Base-by-base conservation (phyloP, 2,888 invertebrate genomes). In the Anaspis maculata region DNA sequence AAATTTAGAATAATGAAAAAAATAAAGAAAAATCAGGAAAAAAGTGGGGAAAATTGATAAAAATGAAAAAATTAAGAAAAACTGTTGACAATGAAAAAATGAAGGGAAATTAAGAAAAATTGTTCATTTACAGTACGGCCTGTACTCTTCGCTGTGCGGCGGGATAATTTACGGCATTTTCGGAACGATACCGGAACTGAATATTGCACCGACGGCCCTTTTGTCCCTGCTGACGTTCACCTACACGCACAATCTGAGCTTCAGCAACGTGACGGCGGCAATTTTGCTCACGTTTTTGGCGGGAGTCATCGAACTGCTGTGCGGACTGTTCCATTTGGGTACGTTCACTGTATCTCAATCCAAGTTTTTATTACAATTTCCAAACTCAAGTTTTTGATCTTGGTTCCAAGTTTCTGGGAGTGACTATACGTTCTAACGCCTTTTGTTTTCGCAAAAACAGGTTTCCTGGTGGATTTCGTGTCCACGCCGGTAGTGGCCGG, bases 131-230 rank as follows among this genome's bases (percentile, higher is more conserved):
- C 73, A 88, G 81, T 87, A 82, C 67, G 88, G 88, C 1, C 68
- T 88, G n/a, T 88, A 88, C 66, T 82, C 85, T 1, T 81, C 85
- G 0, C 77, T 87, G 48, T 74, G 77, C 52, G 86, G 86, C 3
- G 81, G 83, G 37, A 77, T 86, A 50, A 71, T 86, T 10, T 88
- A 88, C 66, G 76, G 77, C 11, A 41, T 84, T n/a, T 74, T 87
- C 60, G 87, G 87, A 1, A 83, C 83, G 3, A 72, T 74, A 38
- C 73, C 76, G 3, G 78, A 79, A 59, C 70, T 80, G 42, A 79
- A 76, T 61, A 69, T 73, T 16, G 73, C 80, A 10, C 86, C 87
- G 2, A 85, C 86, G 0, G 84, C 88, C 11, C 70, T 87, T 19
- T 70, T 87, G 55, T 83, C 85, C 0, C 70, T 87, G 1, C 70